phyloP scores from a whole-genome alignment of 2,797 vertebrate genomes.

The Phoeniculus purpureus region DNA sequence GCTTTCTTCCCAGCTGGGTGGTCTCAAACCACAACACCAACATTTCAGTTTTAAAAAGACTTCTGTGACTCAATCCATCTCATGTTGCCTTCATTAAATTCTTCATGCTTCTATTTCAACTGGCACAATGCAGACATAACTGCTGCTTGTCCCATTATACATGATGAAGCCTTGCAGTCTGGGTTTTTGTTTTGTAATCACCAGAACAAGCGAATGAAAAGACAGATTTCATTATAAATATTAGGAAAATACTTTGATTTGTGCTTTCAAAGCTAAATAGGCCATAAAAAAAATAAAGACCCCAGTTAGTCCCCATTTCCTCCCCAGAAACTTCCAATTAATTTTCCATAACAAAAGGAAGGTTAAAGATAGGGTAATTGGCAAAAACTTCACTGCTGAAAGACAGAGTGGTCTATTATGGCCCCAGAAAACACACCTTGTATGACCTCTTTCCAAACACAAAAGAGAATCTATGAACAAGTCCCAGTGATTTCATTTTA shows the following conservation, averaged over 20 bases:
- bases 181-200: conserved; percentile 55
- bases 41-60: not conserved
- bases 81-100: conserved; percentile 13
- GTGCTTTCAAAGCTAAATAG: conserved; percentile 54
- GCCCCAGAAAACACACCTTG: conserved; percentile 55
- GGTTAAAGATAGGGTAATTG: conserved; percentile 65
- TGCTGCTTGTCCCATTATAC: conserved; percentile 8
- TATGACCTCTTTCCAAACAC: conserved; percentile 11
- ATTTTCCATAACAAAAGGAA: conserved; percentile 58
- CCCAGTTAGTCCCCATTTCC: conserved; percentile 38
- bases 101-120: conserved; percentile 20
- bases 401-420: conserved; percentile 52
- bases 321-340: conserved; percentile 62
- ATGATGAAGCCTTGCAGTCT: conserved; percentile 33
- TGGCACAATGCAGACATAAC: not conserved
- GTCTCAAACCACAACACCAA: not conserved
- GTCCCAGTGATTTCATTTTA: not conserved
- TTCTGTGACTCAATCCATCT: not conserved
- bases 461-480: not conserved
- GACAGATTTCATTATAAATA: conserved; percentile 58
- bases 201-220: not conserved
- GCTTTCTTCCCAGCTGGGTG: too few relatives aligned
- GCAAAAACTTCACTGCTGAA: conserved; percentile 49
- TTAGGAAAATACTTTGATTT: conserved; percentile 47
- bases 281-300: conserved; percentile 61